Percentiles rank a stretch among this genome's conserved stretches.
These are phyloP conservation scores for Meganola albula DNA, from an alignment of 2,888 invertebrate species.

Conservation along the genomic window DNA sequence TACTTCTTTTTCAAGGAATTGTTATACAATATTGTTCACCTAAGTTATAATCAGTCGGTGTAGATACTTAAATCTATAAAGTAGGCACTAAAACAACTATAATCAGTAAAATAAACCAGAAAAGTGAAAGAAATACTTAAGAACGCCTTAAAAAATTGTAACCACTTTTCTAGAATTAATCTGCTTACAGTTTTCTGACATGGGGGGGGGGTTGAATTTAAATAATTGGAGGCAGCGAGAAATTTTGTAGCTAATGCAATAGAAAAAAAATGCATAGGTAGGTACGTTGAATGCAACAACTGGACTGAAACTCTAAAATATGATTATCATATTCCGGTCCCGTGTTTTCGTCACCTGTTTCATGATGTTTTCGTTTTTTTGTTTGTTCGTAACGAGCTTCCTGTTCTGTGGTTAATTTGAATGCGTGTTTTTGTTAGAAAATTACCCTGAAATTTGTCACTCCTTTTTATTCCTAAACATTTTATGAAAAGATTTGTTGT, in stretches of 20 bases:
- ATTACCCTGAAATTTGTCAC: conserved; percentile 47
- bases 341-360: conserved; percentile 53
- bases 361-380: conserved; percentile 51
- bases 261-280: conserved; percentile 32
- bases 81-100: too few relatives aligned
- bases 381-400: conserved; percentile 61
- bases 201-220: too few relatives aligned
- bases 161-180: too few relatives aligned
- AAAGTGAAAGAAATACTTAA: too few relatives aligned
- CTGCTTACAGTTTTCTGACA: too few relatives aligned
- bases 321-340: conserved; percentile 51
- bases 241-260: conserved; percentile 20
- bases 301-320: conserved; percentile 49
- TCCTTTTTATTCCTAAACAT: conserved; percentile 21
- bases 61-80: too few relatives aligned
- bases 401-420: conserved; percentile 66
- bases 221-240: conserved; percentile 24
- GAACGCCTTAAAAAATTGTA: too few relatives aligned
- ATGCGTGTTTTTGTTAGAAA: conserved; percentile 59
- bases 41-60: too few relatives aligned
- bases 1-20: too few relatives aligned
- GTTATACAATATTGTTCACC: too few relatives aligned
- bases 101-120: too few relatives aligned
- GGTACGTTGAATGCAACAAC: conserved; percentile 46
- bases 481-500: conserved; percentile 29